These are phyloP conservation scores for Gavia stellata DNA, from an alignment of 2,113 vertebrate species.

Conservation along the genomic window DNA sequence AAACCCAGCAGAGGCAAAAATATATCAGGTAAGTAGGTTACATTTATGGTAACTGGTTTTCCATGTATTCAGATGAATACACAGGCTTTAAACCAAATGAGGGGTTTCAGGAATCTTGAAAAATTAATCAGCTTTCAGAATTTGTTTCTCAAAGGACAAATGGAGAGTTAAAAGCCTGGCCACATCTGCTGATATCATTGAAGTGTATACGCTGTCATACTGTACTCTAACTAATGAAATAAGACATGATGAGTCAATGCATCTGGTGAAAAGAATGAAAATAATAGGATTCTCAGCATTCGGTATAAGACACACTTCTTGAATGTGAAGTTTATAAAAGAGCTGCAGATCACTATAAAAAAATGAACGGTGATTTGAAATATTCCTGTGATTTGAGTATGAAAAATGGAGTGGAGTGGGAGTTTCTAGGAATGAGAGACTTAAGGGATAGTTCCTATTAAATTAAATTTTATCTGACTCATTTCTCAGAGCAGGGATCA, in stretches of 20 bases:
- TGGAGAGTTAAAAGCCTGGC: not conserved
- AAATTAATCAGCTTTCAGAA: not conserved
- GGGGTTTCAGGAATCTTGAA: not conserved
- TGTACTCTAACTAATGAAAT: not conserved
- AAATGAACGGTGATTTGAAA: not conserved
- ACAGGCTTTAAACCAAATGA: not conserved
- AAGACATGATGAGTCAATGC: not conserved
- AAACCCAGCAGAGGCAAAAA: not conserved
- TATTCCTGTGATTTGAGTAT: not conserved
- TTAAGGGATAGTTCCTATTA: not conserved
- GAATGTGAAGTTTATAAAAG: not conserved
- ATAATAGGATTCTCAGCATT: not conserved
- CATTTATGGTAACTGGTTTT: not conserved
- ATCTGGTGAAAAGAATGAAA: constrained; percentile 1
- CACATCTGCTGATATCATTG: not conserved
- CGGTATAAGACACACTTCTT: not conserved
- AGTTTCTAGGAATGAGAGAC: not conserved
- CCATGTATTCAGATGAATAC: not conserved
- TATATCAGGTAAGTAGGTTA: not conserved
- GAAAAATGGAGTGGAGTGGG: not conserved
- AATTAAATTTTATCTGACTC: not conserved
- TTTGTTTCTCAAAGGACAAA: not conserved
- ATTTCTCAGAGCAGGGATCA: not conserved
- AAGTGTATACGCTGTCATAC: not conserved
- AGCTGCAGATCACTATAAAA: not conserved